phyloP scores from a whole-genome alignment of 92 coral and sea anemone species.

The Parazoanthus atlanticus region DNA sequence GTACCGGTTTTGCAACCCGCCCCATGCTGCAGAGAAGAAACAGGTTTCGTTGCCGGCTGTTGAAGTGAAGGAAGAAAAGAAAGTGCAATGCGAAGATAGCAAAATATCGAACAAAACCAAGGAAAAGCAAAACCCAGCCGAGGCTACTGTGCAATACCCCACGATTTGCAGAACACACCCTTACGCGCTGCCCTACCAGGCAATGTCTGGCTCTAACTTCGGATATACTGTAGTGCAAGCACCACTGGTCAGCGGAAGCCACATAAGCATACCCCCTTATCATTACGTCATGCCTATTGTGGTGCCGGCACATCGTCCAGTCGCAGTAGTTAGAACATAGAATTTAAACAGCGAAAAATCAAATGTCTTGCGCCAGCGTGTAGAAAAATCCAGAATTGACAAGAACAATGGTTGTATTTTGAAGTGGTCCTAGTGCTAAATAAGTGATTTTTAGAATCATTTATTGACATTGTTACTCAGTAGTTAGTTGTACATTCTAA shows the following conservation, averaged over 20 bases:
- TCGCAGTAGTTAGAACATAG: constrained; percentile 28
- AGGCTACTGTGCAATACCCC: not conserved
- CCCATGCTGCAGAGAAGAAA: constrained; percentile 32
- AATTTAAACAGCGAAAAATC: not conserved
- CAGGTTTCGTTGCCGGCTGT: not conserved
- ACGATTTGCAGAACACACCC: constrained; percentile 9
- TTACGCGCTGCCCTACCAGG: constrained; percentile 26
- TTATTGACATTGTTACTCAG: too few species aligned
- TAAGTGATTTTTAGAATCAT: too few species aligned
- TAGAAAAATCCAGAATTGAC: too few species aligned
- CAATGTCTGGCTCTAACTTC: constrained; percentile 27
- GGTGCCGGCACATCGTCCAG: constrained; percentile 33
- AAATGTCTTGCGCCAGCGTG: too few species aligned
- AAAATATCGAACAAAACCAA: not conserved
- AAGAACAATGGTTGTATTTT: too few species aligned
- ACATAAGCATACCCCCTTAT: constrained; percentile 48
- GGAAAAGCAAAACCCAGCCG: not conserved
- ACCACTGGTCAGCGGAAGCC: constrained; percentile 44
- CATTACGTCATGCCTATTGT: constrained; percentile 60
- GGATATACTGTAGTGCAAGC: constrained; percentile 42
- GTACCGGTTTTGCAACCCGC: constrained; percentile 86
- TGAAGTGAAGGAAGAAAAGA: not conserved
- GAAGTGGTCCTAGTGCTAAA: too few species aligned
- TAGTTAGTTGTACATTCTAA: too few species aligned
- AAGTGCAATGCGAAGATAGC: not conserved